Evolutionary conservation across 2,113 vertebrate species (phyloP).

Genomic region (Pheucticus melanocephalus): DNA sequence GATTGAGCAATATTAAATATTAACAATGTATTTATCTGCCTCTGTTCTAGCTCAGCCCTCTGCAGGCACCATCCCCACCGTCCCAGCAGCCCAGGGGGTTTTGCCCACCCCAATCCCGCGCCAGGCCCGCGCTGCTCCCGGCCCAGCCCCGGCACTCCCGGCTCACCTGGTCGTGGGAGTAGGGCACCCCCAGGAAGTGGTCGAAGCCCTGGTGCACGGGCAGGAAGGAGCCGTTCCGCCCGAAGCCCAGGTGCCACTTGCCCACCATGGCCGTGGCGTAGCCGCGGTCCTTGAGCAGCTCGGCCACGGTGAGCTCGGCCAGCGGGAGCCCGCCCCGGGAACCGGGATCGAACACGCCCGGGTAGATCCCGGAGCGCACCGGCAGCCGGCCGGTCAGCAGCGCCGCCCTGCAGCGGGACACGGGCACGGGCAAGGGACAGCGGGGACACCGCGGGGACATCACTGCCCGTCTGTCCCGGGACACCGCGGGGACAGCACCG

Average conservation of each 20-base stretch:
- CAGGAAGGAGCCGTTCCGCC: not conserved
- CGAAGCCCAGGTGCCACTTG: not conserved
- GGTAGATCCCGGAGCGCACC: not conserved
- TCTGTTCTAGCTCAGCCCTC: too few relatives aligned
- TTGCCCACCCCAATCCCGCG: too few relatives aligned
- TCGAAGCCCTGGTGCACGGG: not conserved
- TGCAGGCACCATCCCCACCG: too few relatives aligned
- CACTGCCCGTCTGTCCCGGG: too few relatives aligned
- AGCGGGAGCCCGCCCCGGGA: not conserved
- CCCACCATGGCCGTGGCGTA: not conserved
- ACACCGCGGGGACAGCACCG: too few relatives aligned
- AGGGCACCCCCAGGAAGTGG: not conserved
- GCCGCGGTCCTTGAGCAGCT: not conserved
- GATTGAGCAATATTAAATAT: too few relatives aligned
- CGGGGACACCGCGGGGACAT: too few relatives aligned
- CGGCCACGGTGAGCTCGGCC: not conserved
- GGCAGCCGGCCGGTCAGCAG: not conserved
- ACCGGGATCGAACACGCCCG: not conserved
- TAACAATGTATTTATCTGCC: too few relatives aligned
- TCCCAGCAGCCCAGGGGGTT: too few relatives aligned
- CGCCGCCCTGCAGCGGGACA: not conserved
- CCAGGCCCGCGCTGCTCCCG: too few relatives aligned
- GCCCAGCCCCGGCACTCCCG: too few relatives aligned
- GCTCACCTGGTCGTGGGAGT: not conserved
- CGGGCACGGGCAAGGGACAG: too few relatives aligned